Evolutionary conservation across 2,888 invertebrate species (phyloP).

Genomic region (Lasioglossum pauxillum): DNA sequence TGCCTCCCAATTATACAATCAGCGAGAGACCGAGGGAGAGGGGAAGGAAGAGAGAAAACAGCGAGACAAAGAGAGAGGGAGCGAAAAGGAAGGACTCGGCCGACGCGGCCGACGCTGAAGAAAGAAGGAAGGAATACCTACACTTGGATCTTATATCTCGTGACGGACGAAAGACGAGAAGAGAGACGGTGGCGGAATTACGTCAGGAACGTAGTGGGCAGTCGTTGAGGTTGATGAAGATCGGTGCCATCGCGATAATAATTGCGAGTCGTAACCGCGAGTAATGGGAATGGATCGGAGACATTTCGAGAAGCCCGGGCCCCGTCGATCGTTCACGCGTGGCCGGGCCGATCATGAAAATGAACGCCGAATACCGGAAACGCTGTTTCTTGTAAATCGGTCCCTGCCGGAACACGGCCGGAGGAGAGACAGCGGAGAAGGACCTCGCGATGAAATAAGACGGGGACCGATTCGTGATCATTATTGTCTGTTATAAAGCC

Average conservation of each 20-base stretch:
- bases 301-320: constrained; percentile 11
- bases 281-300: constrained; percentile 31
- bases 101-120: constrained; percentile 21
- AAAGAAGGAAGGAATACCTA: constrained; percentile 41
- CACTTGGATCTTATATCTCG: constrained; percentile 45
- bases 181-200: constrained; percentile 67
- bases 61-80: constrained; percentile 16
- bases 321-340: not conserved
- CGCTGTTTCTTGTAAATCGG: constrained; percentile 1
- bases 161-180: constrained; percentile 55
- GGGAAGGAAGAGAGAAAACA: constrained; percentile 49
- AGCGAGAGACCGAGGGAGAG: constrained; percentile 69
- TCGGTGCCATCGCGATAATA: constrained; percentile 60
- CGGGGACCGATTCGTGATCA: constrained; percentile 66
- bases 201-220: constrained; percentile 69
- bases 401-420: not conserved
- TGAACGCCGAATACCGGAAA: not conserved
- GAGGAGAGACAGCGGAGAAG: constrained; percentile 13
- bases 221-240: constrained; percentile 60
- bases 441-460: constrained; percentile 41
- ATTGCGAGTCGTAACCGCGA: constrained; percentile 51
- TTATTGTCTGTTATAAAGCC: constrained; percentile 79
- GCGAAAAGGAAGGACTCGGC: constrained; percentile 21
- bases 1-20: constrained; percentile 84
- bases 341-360: not conserved